A percentile compares a stretch with the other conserved stretches of the same genome.
phyloP scores from a whole-genome alignment of 2,888 invertebrate genomes.

The Boloria euphrosyne region DNA sequence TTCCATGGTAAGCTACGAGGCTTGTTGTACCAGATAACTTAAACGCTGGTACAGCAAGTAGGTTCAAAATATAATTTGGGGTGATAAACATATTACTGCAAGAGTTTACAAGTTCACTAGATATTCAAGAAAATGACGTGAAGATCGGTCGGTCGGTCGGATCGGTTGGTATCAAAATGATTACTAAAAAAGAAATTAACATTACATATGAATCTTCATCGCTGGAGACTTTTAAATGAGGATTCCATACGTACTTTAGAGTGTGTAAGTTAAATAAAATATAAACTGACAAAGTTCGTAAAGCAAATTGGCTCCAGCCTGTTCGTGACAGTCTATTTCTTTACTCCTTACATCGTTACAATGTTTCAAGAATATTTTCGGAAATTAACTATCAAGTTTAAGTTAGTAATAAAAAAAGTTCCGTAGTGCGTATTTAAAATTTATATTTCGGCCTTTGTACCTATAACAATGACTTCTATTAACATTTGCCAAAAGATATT shows the following conservation, averaged over 20 bases:
- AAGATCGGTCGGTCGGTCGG: no score
- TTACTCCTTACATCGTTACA: constrained; percentile 39
- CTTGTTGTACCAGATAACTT: no score
- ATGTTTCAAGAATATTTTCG: background rate
- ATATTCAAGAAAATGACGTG: no score
- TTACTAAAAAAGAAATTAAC: constrained; percentile 1
- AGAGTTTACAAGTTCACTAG: no score
- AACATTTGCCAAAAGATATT: no score
- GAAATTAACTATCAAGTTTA: background rate
- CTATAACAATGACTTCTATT: no score
- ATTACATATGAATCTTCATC: constrained; percentile 8
- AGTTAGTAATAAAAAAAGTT: background rate
- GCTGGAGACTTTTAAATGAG: constrained; percentile 25
- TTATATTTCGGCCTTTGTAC: no score
- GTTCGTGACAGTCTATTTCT: constrained; percentile 46
- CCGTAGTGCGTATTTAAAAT: no score
- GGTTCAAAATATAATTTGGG: no score
- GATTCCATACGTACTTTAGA: constrained; percentile 34
- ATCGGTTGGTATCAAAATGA: background rate
- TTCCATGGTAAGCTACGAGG: no score
- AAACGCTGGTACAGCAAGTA: no score
- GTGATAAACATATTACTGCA: no score
- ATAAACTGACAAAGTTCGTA: constrained; percentile 39
- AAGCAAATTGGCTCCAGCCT: constrained; percentile 42
- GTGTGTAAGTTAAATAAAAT: constrained; percentile 42